Evolutionary conservation across 2,888 invertebrate species (phyloP).

Genomic region (Pollenia labialis): DNA sequence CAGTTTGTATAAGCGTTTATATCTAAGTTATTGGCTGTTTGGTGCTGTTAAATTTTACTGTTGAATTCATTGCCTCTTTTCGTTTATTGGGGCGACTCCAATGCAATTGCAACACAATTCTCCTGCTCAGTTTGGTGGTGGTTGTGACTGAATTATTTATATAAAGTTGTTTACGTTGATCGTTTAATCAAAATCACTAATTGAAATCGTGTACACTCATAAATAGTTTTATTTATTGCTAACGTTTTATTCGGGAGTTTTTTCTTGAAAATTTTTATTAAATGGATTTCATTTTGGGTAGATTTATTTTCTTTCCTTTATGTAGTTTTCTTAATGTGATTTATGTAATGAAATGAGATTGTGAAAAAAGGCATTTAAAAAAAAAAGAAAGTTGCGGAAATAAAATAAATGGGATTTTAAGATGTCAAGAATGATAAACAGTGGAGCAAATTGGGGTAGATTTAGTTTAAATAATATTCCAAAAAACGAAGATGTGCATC

Average conservation of each 20-base stretch:
- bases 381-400: conserved; percentile 29
- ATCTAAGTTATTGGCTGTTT: conserved; percentile 47
- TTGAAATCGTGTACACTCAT: conserved; percentile 73
- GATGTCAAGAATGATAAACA: neutral
- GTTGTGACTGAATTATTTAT: conserved; percentile 45
- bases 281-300: conserved; percentile 4
- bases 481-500: too few species aligned
- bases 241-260: conserved; percentile 37
- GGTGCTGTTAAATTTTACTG: conserved; percentile 19
- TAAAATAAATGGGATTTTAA: neutral
- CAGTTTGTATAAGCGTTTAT: conserved; percentile 53
- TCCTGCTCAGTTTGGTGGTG: conserved; percentile 9
- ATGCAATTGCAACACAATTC: conserved; percentile 52
- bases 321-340: conserved; percentile 16
- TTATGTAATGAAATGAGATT: conserved; percentile 26
- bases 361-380: conserved; percentile 5
- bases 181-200: conserved; percentile 71
- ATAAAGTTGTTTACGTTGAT: conserved; percentile 72
- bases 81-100: conserved; percentile 35
- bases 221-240: conserved; percentile 69
- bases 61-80: conserved; percentile 26
- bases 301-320: conserved; percentile 1
- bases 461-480: too few species aligned
- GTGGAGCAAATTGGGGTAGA: too few species aligned
- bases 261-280: conserved; percentile 32